phyloP scores from a whole-genome alignment of 2,888 invertebrate genomes.

The Steinernema scapterisci region DNA sequence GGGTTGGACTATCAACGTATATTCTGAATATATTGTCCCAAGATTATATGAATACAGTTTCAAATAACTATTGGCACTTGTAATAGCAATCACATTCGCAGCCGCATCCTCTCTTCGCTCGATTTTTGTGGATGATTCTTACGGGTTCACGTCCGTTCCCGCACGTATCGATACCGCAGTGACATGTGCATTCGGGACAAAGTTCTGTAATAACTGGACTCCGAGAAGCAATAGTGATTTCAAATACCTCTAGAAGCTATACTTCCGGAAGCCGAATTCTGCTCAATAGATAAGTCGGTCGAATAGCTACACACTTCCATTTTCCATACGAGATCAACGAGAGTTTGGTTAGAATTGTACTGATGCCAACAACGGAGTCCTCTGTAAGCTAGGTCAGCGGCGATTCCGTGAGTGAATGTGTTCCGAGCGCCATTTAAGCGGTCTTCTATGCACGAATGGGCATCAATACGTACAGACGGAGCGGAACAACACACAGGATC shows the following conservation, averaged over 20 bases:
- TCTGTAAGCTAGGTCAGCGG: slow-evolving; percentile 42
- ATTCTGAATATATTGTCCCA: too few species aligned
- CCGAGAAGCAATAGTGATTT: neutral
- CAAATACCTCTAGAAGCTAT: neutral
- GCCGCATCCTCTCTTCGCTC: slow-evolving; percentile 47
- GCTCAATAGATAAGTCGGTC: slow-evolving; percentile 33
- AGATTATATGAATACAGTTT: too few species aligned
- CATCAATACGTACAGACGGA: slow-evolving; percentile 54
- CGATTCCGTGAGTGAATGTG: slow-evolving; percentile 46
- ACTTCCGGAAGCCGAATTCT: neutral
- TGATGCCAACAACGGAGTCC: slow-evolving; percentile 67
- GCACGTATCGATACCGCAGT: slow-evolving; percentile 63
- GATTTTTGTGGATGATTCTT: slow-evolving; percentile 57
- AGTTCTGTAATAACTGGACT: slow-evolving; percentile 33
- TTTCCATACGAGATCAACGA: slow-evolving; percentile 65
- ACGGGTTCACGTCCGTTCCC: slow-evolving; percentile 58
- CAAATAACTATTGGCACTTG: slow-evolving; percentile 44
- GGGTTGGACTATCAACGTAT: too few species aligned
- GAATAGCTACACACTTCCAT: slow-evolving; percentile 62
- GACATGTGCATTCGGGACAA: slow-evolving; percentile 55
- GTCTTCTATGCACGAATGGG: slow-evolving; percentile 60
- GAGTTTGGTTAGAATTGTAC: slow-evolving; percentile 55
- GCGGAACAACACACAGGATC: slow-evolving; percentile 66
- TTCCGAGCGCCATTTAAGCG: slow-evolving; percentile 55
- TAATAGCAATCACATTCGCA: slow-evolving; percentile 60